phyloP scores from a whole-genome alignment of 2,888 invertebrate genomes.

The Cinara cedri region DNA sequence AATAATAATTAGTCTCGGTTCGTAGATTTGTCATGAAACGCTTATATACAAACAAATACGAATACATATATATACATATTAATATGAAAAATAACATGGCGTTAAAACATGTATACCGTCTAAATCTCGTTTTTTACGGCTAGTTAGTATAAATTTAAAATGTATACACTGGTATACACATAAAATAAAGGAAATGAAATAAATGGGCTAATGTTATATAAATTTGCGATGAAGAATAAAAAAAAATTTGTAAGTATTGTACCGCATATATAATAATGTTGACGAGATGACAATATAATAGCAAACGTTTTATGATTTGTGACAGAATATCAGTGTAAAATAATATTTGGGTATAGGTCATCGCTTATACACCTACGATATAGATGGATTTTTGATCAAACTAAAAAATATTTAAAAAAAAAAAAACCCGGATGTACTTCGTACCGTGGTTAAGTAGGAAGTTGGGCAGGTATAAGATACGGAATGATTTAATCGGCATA shows the following conservation, averaged over 20 bases:
- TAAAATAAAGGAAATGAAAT: not conserved
- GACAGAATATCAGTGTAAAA: conserved; percentile 10
- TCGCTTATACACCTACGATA: not conserved
- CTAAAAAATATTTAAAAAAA: too few species aligned
- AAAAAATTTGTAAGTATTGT: not conserved
- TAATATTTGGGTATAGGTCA: conserved; percentile 14
- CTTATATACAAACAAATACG: not conserved
- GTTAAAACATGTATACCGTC: conserved; percentile 4
- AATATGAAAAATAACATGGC: not conserved
- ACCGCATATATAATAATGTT: not conserved
- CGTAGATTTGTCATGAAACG: not conserved
- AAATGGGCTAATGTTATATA: conserved; percentile 14
- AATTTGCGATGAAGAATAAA: not conserved
- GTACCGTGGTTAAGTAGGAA: too few species aligned
- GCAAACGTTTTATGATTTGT: conserved; percentile 13
- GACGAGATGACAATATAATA: not conserved
- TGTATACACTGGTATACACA: not conserved
- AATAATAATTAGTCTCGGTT: too few species aligned
- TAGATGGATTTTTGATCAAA: not conserved
- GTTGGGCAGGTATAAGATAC: too few species aligned
- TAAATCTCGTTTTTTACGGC: not conserved
- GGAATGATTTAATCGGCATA: too few species aligned
- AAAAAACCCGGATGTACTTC: too few species aligned
- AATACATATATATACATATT: not conserved
- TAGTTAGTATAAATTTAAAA: conserved; percentile 17